Percentiles rank a stretch among this genome's conserved stretches.
Evolutionary conservation across 1,140 invertebrate genomes (phyloP).

Genomic region (Camponotus vicinus): DNA sequence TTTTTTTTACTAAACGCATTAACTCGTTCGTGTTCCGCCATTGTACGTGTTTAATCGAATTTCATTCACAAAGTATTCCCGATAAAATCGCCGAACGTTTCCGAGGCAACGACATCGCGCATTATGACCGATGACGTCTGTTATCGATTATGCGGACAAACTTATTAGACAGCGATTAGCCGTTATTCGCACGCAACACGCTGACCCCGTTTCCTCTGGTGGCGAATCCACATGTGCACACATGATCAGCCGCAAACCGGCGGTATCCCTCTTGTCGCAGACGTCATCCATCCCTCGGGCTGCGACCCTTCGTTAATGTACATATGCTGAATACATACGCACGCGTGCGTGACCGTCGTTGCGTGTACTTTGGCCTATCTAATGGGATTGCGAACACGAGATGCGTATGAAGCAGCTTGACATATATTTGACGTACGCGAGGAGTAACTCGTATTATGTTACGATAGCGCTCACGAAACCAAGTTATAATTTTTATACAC

Average conservation of each 20-base stretch:
- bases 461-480: neutral
- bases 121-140: slow-evolving; percentile 64
- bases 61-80: slow-evolving; percentile 53
- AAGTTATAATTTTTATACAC: neutral
- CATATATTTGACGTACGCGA: slow-evolving; percentile 38
- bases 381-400: slow-evolving; percentile 50
- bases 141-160: slow-evolving; percentile 77
- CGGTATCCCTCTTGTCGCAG: slow-evolving; percentile 64
- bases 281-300: slow-evolving; percentile 56
- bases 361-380: slow-evolving; percentile 55
- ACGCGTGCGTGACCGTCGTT: slow-evolving; percentile 50
- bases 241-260: slow-evolving; percentile 75
- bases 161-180: slow-evolving; percentile 78
- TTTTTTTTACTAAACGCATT: neutral
- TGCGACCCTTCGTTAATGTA: slow-evolving; percentile 20
- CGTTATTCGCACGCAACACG: slow-evolving; percentile 76
- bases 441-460: neutral
- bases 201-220: slow-evolving; percentile 76
- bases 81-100: slow-evolving; percentile 64
- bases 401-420: slow-evolving; percentile 46
- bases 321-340: slow-evolving; percentile 62
- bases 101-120: slow-evolving; percentile 8
- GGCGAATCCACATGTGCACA: slow-evolving; percentile 52
- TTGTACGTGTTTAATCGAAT: slow-evolving; percentile 39
- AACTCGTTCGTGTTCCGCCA: neutral